Conservation (phyloP, 1,140 invertebrate genomes). For the Paracyclopina nana region DNA sequence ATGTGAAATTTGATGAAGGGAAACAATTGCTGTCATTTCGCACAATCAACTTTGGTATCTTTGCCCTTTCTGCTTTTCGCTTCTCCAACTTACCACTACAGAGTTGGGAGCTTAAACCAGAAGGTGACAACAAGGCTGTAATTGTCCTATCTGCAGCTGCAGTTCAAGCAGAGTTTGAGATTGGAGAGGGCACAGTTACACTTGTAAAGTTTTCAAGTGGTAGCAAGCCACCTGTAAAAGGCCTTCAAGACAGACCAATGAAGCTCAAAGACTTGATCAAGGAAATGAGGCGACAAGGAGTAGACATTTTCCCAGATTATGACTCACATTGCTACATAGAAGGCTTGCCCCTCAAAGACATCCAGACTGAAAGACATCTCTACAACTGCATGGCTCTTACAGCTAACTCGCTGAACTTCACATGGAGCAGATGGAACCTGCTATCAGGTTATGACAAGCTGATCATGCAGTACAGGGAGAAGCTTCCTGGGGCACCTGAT, state of each 20-base stretch:
- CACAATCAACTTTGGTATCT: constrained; percentile 11
- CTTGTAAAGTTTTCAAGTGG: constrained; percentile 11
- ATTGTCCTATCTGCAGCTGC: constrained; percentile 14
- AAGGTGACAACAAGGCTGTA: constrained; percentile 10
- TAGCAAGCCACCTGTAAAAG: constrained; percentile 12
- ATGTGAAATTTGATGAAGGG: constrained; percentile 10
- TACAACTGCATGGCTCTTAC: constrained; percentile 15
- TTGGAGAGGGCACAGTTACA: constrained; percentile 5
- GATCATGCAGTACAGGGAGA: constrained; percentile 14
- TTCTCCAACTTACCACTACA: constrained; percentile 13
- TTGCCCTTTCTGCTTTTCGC: constrained; percentile 13
- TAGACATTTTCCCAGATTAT: constrained; percentile 13
- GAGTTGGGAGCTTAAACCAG: constrained; percentile 15
- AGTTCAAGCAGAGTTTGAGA: constrained; percentile 13
- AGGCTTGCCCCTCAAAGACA: constrained; percentile 13
- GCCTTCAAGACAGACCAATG: constrained; percentile 3
- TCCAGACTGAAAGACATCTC: constrained; percentile 11
- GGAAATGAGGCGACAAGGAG: constrained; percentile 13
- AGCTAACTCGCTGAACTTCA: constrained; percentile 9
- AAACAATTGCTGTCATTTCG: constrained; percentile 12
- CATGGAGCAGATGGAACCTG: constrained; percentile 14
- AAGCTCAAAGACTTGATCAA: constrained; percentile 16
- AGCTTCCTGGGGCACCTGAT: neutral
- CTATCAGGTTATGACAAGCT: constrained; percentile 15
- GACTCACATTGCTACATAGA: constrained; percentile 16